A percentile compares a stretch with the other conserved stretches of the same genome.
Evolutionary conservation across 1,140 invertebrate species (phyloP).

Genomic region (Neodiprion fabricii): DNA sequence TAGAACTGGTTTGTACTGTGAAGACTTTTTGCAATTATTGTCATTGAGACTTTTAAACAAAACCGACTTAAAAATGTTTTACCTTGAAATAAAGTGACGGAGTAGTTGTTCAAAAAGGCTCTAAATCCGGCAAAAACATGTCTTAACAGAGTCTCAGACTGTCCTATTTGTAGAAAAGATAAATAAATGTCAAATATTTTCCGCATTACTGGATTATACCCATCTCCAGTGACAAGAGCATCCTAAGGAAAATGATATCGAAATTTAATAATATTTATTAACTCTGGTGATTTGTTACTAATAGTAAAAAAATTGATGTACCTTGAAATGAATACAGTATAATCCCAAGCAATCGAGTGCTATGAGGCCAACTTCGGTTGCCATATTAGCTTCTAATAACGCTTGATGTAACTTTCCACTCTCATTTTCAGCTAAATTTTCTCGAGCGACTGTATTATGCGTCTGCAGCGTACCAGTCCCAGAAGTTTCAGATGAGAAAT

Average conservation of each 20-base stretch:
- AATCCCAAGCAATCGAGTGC: slow-evolving; percentile 85
- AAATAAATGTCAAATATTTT: slow-evolving; percentile 85
- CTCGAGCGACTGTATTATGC: slow-evolving; percentile 57
- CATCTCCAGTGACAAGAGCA: slow-evolving; percentile 68
- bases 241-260: slow-evolving; percentile 49
- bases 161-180: slow-evolving; percentile 85
- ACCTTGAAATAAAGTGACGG: slow-evolving; percentile 82
- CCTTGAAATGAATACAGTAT: slow-evolving; percentile 82
- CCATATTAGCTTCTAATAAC: slow-evolving; percentile 84
- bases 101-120: slow-evolving; percentile 91
- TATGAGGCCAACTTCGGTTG: slow-evolving; percentile 88
- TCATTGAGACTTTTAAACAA: too few species aligned
- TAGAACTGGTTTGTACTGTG: too few species aligned
- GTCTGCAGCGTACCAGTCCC: slow-evolving; percentile 65
- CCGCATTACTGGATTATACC: slow-evolving; percentile 79
- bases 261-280: neutral
- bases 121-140: slow-evolving; percentile 91
- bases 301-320: slow-evolving; percentile 32
- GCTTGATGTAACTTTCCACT: slow-evolving; percentile 68
- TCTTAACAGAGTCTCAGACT: slow-evolving; percentile 87
- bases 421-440: slow-evolving; percentile 68
- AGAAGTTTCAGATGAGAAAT: slow-evolving; percentile 60
- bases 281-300: neutral
- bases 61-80: slow-evolving; percentile 25
- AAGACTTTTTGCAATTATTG: too few species aligned